Conservation (phyloP, 1,140 invertebrate genomes). For the Aricia agestis region DNA sequence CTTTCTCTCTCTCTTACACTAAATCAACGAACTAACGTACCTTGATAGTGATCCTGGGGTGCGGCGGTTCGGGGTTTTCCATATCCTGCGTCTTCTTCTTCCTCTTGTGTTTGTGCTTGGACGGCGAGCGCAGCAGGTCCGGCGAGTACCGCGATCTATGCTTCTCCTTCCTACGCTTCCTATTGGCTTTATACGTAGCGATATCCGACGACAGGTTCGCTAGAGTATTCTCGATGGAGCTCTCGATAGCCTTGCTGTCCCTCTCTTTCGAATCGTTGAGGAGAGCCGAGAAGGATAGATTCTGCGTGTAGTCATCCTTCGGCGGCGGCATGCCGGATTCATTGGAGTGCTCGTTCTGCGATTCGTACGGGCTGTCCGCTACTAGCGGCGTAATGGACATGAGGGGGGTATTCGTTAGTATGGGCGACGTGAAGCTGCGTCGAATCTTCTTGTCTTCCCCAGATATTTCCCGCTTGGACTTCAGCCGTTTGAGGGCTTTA, state of each 20-base stretch:
- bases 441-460: slow-evolving; percentile 62
- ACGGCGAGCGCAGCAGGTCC: slow-evolving; percentile 77
- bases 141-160: slow-evolving; percentile 82
- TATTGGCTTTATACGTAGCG: slow-evolving; percentile 73
- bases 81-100: slow-evolving; percentile 85
- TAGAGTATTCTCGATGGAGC: slow-evolving; percentile 60
- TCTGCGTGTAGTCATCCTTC: slow-evolving; percentile 60
- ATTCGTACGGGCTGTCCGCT: slow-evolving; percentile 71
- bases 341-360: slow-evolving; percentile 58
- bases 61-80: slow-evolving; percentile 79
- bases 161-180: slow-evolving; percentile 82
- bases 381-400: slow-evolving; percentile 75
- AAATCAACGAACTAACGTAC: slow-evolving; percentile 52
- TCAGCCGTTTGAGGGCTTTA: slow-evolving; percentile 52
- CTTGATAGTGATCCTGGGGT: slow-evolving; percentile 86
- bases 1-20: no score
- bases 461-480: slow-evolving; percentile 55
- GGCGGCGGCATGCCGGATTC: slow-evolving; percentile 38
- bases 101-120: slow-evolving; percentile 82
- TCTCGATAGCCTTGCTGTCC: slow-evolving; percentile 63
- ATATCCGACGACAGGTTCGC: slow-evolving; percentile 66
- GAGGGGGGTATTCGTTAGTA: slow-evolving; percentile 69
- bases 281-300: slow-evolving; percentile 69
- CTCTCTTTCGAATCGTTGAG: slow-evolving; percentile 59
- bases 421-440: slow-evolving; percentile 70